Percentiles rank a stretch among this genome's conserved stretches.
These are phyloP conservation scores for Cartodere bifasciata DNA, from an alignment of 2,888 invertebrate species.

Conservation along the genomic window DNA sequence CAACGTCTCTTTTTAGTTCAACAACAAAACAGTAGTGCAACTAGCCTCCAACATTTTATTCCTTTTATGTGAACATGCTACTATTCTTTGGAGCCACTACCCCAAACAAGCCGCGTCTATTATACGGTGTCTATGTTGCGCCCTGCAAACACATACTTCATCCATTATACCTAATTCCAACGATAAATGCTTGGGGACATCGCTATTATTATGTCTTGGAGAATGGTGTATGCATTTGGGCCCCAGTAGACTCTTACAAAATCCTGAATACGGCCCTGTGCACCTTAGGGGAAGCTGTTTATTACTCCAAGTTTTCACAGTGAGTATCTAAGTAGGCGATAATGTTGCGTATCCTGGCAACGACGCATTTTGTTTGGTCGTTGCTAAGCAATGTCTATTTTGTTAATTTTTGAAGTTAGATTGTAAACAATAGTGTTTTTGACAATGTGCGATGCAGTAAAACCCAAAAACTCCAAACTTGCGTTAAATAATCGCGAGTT, in stretches of 20 bases:
- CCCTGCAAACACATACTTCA: constrained; percentile 38
- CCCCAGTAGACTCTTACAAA: constrained; percentile 46
- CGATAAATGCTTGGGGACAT: constrained; percentile 62
- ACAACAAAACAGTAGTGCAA: constrained; percentile 68
- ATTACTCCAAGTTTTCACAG: constrained; percentile 59
- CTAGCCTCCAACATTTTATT: constrained; percentile 72
- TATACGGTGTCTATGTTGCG: constrained; percentile 39
- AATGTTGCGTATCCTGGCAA: too few relatives aligned
- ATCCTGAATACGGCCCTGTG: constrained; percentile 34
- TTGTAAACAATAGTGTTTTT: too few relatives aligned
- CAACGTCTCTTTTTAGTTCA: constrained; percentile 46
- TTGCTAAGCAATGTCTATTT: too few relatives aligned
- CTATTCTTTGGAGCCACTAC: constrained; percentile 54
- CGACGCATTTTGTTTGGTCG: too few relatives aligned
- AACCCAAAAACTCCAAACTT: too few relatives aligned
- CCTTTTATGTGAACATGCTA: constrained; percentile 67
- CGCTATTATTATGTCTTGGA: constrained; percentile 77
- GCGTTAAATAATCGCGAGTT: too few relatives aligned
- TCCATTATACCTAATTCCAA: constrained; percentile 39
- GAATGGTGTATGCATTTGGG: constrained; percentile 89
- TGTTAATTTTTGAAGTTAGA: too few relatives aligned
- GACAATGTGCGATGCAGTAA: too few relatives aligned
- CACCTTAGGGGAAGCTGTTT: constrained; percentile 36
- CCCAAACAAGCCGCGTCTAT: constrained; percentile 50
- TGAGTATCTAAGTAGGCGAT: constrained; percentile 35